Conservation (phyloP, 2,113 vertebrate genomes). For the Chrysemys picta region DNA sequence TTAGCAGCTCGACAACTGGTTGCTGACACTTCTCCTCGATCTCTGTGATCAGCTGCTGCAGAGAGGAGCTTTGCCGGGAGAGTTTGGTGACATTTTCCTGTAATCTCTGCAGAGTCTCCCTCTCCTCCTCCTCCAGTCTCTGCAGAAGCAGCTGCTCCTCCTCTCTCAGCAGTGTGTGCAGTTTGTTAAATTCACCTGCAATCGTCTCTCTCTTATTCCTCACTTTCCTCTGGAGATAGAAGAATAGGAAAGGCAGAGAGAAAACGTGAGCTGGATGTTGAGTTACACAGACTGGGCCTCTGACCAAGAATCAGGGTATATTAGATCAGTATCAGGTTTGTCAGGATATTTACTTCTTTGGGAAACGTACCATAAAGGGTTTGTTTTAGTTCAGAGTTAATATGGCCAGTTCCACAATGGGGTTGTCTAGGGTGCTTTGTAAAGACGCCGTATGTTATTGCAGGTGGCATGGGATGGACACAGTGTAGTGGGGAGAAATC, state of each 20-base stretch:
- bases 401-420: too few species aligned
- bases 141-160: conserved; percentile 10
- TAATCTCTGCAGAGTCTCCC: conserved; percentile 6
- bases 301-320: too few species aligned
- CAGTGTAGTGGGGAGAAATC: too few species aligned
- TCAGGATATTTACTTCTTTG: too few species aligned
- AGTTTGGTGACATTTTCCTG: neutral
- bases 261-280: too few species aligned
- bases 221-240: neutral
- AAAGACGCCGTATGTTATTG: too few species aligned
- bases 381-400: too few species aligned
- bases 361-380: too few species aligned
- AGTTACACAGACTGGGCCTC: too few species aligned
- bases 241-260: neutral
- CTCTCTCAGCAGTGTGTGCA: neutral
- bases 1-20: conserved; percentile 40
- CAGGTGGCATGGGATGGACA: too few species aligned
- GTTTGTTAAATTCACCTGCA: neutral
- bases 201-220: neutral
- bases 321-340: too few species aligned
- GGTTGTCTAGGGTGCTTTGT: too few species aligned
- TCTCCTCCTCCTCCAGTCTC: neutral
- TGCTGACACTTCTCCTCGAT: conserved; percentile 41
- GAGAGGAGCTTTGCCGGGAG: neutral
- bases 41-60: neutral